phyloP scores from a whole-genome alignment of 2,113 vertebrate species.

The Oriolus oriolus region DNA sequence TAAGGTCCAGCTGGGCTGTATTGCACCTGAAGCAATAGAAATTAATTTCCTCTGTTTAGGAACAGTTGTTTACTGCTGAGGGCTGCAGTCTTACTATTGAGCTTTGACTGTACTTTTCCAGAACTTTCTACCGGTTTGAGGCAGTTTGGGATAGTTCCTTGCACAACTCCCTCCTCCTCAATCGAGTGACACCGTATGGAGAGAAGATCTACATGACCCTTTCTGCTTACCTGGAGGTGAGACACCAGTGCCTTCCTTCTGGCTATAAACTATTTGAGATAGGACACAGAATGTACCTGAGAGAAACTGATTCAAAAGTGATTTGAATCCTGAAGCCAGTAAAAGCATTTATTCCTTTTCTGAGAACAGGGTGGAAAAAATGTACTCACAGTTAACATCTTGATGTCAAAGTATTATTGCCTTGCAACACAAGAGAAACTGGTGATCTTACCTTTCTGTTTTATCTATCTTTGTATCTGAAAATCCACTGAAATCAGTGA shows the following conservation, averaged over 20 bases:
- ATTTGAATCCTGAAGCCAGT: not conserved
- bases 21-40: not conserved
- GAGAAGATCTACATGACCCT: conserved; percentile 99
- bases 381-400: not conserved
- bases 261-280: fast-evolving
- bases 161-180: conserved; percentile 96
- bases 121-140: conserved; percentile 96
- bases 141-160: conserved; percentile 98
- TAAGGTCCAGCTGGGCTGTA: not conserved
- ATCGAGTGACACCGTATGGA: conserved; percentile 92
- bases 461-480: not conserved
- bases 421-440: not conserved
- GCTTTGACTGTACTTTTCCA: conserved; percentile 38
- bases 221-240: conserved; percentile 96
- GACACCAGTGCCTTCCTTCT: not conserved
- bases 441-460: not conserved
- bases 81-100: not conserved
- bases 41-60: not conserved
- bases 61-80: not conserved
- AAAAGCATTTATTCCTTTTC: not conserved
- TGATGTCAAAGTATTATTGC: not conserved
- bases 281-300: not conserved
- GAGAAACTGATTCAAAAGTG: not conserved
- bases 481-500: not conserved
- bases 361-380: not conserved